Evolutionary conservation across 2,888 invertebrate genomes (phyloP).

Genomic region (Habroteleia sp.): DNA sequence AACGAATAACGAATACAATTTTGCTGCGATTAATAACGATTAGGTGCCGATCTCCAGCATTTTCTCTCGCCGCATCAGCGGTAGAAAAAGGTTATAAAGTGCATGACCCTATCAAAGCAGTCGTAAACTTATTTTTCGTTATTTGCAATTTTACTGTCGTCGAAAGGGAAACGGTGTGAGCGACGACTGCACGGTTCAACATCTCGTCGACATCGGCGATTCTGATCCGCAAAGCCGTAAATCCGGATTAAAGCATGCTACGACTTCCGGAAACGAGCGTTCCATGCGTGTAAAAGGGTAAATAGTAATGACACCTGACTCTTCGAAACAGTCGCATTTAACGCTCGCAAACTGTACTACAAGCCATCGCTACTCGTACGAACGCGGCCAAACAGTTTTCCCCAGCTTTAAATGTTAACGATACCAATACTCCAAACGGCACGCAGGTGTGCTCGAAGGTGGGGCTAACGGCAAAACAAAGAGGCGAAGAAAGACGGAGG

Average conservation of each 20-base stretch:
- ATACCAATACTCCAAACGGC: slow-evolving; percentile 17
- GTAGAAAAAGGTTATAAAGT: neutral
- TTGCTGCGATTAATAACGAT: no score
- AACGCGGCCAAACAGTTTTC: neutral
- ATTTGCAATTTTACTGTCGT: slow-evolving; percentile 14
- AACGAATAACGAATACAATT: no score
- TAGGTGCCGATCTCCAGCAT: no score
- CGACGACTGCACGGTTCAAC: slow-evolving; percentile 43
- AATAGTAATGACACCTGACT: slow-evolving; percentile 51
- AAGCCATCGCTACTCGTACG: neutral
- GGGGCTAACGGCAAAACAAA: slow-evolving; percentile 8
- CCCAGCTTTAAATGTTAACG: slow-evolving; percentile 9
- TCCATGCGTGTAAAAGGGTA: slow-evolving; percentile 53
- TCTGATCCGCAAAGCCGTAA: slow-evolving; percentile 66
- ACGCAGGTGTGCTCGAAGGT: slow-evolving; percentile 20
- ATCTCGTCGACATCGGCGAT: slow-evolving; percentile 56
- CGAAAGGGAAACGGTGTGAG: slow-evolving; percentile 20
- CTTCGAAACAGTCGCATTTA: slow-evolving; percentile 34
- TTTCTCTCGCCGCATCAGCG: no score
- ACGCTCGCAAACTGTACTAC: slow-evolving; percentile 6
- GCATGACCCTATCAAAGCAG: neutral
- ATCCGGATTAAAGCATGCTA: slow-evolving; percentile 67
- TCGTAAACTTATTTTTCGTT: slow-evolving; percentile 34
- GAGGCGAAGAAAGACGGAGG: slow-evolving; percentile 3
- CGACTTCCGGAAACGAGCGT: slow-evolving; percentile 65